Base-by-base conservation (phyloP, 2,797 vertebrate genomes). In the Sus cebifrons region DNA sequence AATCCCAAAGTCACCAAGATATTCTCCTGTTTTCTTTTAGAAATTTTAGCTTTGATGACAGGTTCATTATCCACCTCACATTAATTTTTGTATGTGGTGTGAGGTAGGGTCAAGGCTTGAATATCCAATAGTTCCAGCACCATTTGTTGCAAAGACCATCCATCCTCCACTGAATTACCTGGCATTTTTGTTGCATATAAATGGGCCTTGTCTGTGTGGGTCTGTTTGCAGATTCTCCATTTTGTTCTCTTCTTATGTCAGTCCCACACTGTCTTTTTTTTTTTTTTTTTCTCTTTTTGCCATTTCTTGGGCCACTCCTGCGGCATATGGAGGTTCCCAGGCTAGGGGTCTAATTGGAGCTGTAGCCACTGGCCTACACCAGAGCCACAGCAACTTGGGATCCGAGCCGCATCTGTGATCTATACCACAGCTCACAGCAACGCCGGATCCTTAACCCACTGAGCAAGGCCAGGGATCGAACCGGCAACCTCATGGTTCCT, bases 41-140 rank as follows among this genome's bases (percentile, higher is more conserved):
- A 36, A n/a, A 29, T 60, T 78, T 82, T n/a, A 49, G 44, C 6
- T 78, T 95, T 65, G 68, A 15, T 27, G 21, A 49, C 14, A 18
- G 58, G 15, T 13, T 74, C 49, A 27, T 93, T n/a, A 78, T 6
- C 29, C 25, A 12, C 20, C 27, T 85, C 44, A 14, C 11, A 0
- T 86, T n/a, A 14, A 78, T n/a, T 58, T 95, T 93, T 49, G 13
- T 52, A 36, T 70, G 23, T 52, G 70, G 68, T 91, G 16, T 88
- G 64, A 68, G 67, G 40, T 86, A 58, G 95, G 91, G 16, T 18
- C 8, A 23, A 77, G 23, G 6, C 16, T 75, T 44, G 15, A 68
- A 16, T 9, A 49, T 64, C 23, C 23, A 6, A 1, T 49, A 54
- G 32, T 79, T 70, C 40, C 13, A 49, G 52, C 3, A 65, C 20